A percentile compares a stretch with the other conserved stretches of the same genome.
Conservation (phyloP, 2,888 invertebrate genomes). For the Boloria selene region DNA sequence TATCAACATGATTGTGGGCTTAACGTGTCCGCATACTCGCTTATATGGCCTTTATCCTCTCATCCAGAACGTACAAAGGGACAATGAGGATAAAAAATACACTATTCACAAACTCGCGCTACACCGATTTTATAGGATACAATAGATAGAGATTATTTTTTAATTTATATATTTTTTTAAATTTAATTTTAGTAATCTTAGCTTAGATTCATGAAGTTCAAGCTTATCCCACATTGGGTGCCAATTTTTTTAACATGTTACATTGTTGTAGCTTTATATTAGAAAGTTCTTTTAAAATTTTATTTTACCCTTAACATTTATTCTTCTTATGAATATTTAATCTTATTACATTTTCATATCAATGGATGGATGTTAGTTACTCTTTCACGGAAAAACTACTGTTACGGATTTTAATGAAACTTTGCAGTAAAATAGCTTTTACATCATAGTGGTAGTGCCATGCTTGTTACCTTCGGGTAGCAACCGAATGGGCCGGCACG, state of each 20-base stretch:
- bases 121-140: slow-evolving; percentile 25
- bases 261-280: too few relatives aligned
- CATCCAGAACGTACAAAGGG: slow-evolving; percentile 23
- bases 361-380: too few relatives aligned
- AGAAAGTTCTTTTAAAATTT: too few relatives aligned
- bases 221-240: slow-evolving; percentile 17
- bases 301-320: too few relatives aligned
- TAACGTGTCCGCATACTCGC: slow-evolving; percentile 30
- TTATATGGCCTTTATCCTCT: slow-evolving; percentile 25
- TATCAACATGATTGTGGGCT: slow-evolving; percentile 32
- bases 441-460: too few relatives aligned
- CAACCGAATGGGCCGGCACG: too few relatives aligned
- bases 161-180: slow-evolving; percentile 8
- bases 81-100: slow-evolving; percentile 27
- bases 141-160: slow-evolving; percentile 18
- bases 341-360: too few relatives aligned
- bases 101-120: slow-evolving; percentile 18
- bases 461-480: too few relatives aligned
- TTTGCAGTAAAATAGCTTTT: too few relatives aligned
- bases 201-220: neutral
- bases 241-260: neutral
- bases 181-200: neutral
- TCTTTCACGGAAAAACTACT: too few relatives aligned
- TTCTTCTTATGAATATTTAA: too few relatives aligned
- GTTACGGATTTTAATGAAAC: too few relatives aligned